phyloP scores from a whole-genome alignment of 2,113 vertebrate species.

The Oryctolagus cuniculus region mOryCun1.1 NC_091432.1:203058501-203059000 shows the following conservation, averaged over 20 bases:
- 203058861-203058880: neutral
- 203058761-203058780: neutral
- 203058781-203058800: neutral
- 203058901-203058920: neutral
- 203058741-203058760: neutral
- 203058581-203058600: too few species aligned
- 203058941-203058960: neutral
- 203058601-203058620: too few species aligned
- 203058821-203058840: neutral
- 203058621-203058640: too few species aligned
- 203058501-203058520: too few species aligned
- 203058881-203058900: neutral
- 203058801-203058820: neutral
- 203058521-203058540: too few species aligned
- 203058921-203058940: neutral
- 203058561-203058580: too few species aligned
- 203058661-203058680: too few species aligned
- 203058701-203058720: neutral
- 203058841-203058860: neutral
- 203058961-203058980: neutral
- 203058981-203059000: neutral
- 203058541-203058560: too few species aligned
- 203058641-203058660: too few species aligned
- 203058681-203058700: neutral
- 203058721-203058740: neutral